Evolutionary conservation across 2,888 invertebrate species (phyloP).

Genomic region (Chironomus riparius): DNA sequence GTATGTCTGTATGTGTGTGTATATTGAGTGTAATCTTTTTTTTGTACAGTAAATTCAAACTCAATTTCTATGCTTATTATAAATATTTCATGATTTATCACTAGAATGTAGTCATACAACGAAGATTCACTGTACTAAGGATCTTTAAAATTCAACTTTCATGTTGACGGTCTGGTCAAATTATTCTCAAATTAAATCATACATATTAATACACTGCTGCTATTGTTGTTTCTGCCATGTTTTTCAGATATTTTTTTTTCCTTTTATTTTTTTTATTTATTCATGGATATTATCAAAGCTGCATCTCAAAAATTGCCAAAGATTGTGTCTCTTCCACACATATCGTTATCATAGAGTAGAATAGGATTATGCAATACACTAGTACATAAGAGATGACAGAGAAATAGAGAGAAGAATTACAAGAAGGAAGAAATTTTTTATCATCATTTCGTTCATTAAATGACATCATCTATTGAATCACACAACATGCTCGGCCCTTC

Average conservation of each 20-base stretch:
- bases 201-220: no score
- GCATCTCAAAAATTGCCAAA: no score
- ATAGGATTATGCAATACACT: no score
- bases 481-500: constrained; percentile 92
- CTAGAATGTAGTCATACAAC: not conserved
- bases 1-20: not conserved
- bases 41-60: not conserved
- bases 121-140: not conserved
- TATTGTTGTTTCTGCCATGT: no score
- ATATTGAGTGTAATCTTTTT: not conserved
- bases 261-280: no score
- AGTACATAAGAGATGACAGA: not conserved
- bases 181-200: no score
- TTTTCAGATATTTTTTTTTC: no score
- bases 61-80: not conserved
- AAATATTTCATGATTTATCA: not conserved
- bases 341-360: no score
- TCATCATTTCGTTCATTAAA: not conserved
- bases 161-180: no score
- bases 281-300: no score
- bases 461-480: constrained; percentile 61
- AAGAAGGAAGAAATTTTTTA: not conserved
- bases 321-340: not conserved
- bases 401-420: not conserved
- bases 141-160: not conserved